phyloP scores from a whole-genome alignment of 2,113 vertebrate species.

The Pteruthius melanotis region DNA sequence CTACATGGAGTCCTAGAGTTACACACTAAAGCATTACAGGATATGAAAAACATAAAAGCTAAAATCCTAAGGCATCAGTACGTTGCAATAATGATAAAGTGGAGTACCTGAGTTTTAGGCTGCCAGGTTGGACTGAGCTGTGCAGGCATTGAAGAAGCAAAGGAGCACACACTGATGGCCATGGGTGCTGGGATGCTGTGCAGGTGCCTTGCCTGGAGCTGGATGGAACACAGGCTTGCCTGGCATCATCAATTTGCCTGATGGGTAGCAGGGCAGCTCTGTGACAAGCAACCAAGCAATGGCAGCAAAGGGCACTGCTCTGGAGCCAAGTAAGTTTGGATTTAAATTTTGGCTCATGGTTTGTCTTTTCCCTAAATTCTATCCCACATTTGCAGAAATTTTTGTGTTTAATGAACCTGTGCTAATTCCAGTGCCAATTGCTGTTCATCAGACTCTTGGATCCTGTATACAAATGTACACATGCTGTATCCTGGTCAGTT shows the following conservation, averaged over 20 bases:
- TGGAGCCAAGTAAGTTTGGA: not conserved
- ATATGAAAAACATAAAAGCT: not conserved
- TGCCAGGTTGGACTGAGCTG: not conserved
- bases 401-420: not conserved
- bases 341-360: not conserved
- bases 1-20: not conserved
- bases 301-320: not conserved
- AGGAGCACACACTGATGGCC: not conserved
- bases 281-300: rapidly evolving
- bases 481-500: not conserved
- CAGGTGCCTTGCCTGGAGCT: not conserved
- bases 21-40: not conserved
- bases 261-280: not conserved
- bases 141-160: rapidly evolving
- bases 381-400: not conserved
- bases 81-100: not conserved
- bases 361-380: not conserved
- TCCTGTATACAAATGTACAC: not conserved
- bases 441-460: not conserved
- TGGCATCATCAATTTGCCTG: not conserved
- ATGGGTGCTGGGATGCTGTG: rapidly evolving
- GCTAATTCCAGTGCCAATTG: not conserved
- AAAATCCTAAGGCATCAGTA: not conserved
- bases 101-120: not conserved
- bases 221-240: not conserved